phyloP scores from a whole-genome alignment of 2,113 vertebrate species.

The Crotalus viridis region DNA sequence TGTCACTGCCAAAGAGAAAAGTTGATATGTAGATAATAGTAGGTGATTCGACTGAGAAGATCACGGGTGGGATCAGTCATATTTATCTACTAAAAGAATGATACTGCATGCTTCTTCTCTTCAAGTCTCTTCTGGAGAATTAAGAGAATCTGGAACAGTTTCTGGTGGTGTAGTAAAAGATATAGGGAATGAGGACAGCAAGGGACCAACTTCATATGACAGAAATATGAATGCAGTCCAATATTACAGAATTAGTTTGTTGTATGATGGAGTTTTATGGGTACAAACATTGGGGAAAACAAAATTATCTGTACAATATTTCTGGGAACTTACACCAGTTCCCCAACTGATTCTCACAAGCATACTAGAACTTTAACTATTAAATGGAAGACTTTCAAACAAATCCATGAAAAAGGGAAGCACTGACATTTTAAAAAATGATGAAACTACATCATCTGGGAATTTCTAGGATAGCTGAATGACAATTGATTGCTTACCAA shows the following conservation, averaged over 20 bases:
- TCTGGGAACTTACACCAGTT: background rate
- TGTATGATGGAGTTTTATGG: background rate
- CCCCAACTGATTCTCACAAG: background rate
- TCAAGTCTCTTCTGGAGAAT: background rate
- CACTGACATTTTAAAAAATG: background rate
- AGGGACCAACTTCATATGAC: background rate
- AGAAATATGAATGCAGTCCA: background rate
- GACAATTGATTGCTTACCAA: conserved; percentile 38
- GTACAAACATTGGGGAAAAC: too few relatives aligned
- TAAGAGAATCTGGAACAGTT: background rate
- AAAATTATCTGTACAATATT: background rate
- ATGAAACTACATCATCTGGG: conserved; percentile 58
- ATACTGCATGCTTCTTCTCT: background rate
- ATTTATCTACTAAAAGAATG: background rate
- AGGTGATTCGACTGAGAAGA: conserved; percentile 21
- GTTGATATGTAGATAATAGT: conserved; percentile 37
- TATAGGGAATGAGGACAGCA: background rate
- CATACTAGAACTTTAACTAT: conserved; percentile 25
- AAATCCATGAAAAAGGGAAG: conserved; percentile 51
- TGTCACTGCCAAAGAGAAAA: background rate
- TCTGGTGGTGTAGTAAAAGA: background rate
- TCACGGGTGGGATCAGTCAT: background rate
- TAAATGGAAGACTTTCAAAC: conserved; percentile 50
- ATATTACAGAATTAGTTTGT: background rate
- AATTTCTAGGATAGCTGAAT: conserved; percentile 65